A percentile compares a stretch with the other conserved stretches of the same genome.
These are phyloP conservation scores for Brachyalestes nurse DNA, from an alignment of 2,797 vertebrate species.

Conservation along the genomic window DNA sequence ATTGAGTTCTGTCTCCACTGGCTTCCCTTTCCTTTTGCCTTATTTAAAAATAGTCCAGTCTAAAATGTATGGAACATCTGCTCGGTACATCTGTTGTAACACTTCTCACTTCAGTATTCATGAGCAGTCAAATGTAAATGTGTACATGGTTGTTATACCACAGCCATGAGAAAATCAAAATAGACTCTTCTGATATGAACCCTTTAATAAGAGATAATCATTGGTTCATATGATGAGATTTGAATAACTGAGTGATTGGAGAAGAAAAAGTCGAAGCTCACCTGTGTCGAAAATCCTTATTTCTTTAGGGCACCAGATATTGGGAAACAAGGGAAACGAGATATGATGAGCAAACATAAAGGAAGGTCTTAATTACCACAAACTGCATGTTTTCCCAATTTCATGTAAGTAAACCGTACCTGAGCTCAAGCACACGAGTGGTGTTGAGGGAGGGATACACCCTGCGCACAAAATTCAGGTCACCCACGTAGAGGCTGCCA, in stretches of 20 bases:
- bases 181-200: not conserved
- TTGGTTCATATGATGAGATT: not conserved
- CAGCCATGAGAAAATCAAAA: not conserved
- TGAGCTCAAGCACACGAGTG: slow-evolving; percentile 94
- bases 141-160: not conserved
- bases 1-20: not conserved
- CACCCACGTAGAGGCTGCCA: slow-evolving; percentile 96
- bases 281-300: slow-evolving; percentile 99
- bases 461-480: slow-evolving; percentile 96
- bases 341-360: slow-evolving; percentile 21
- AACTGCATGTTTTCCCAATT: not conserved
- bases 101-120: too few species aligned
- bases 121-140: not conserved
- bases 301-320: slow-evolving; percentile 78
- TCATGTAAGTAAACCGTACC: slow-evolving; percentile 73
- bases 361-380: not conserved
- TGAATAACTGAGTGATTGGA: not conserved
- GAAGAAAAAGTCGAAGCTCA: slow-evolving; percentile 71
- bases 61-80: not conserved
- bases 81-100: too few species aligned
- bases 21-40: not conserved
- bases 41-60: not conserved
- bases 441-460: slow-evolving; percentile 97
- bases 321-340: slow-evolving; percentile 60
- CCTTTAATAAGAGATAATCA: not conserved